Conservation (phyloP, 1,140 invertebrate genomes). For the Parapsyche elsis region DNA sequence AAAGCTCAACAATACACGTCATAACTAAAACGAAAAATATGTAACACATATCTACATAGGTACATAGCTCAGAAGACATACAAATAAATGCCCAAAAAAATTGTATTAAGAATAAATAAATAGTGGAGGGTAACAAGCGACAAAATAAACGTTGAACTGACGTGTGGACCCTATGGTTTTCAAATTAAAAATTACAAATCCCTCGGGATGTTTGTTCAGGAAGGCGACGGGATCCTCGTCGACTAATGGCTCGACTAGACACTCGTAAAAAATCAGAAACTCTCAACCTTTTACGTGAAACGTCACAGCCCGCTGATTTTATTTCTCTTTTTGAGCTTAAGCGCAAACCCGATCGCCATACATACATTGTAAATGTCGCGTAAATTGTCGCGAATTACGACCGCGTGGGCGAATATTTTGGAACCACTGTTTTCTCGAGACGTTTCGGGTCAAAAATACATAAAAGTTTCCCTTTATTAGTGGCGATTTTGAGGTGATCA, state of each 20-base stretch:
- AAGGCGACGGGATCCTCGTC: slow-evolving; percentile 34
- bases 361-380: neutral
- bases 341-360: neutral
- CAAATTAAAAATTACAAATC: slow-evolving; percentile 44
- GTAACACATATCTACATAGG: too few relatives aligned
- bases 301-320: neutral
- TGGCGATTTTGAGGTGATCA: too few relatives aligned
- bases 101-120: too few relatives aligned
- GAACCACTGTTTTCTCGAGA: neutral
- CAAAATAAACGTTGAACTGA: too few relatives aligned
- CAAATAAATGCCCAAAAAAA: neutral
- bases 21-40: too few relatives aligned
- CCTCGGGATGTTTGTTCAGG: slow-evolving; percentile 36
- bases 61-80: too few relatives aligned
- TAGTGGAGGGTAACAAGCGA: too few relatives aligned
- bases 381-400: slow-evolving; percentile 14
- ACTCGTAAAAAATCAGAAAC: neutral
- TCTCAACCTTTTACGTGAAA: slow-evolving; percentile 2
- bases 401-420: neutral
- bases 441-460: too few relatives aligned
- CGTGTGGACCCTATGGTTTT: slow-evolving; percentile 10
- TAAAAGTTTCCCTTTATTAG: too few relatives aligned
- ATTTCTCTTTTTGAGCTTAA: neutral
- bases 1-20: too few relatives aligned
- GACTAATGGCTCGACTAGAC: slow-evolving; percentile 26